These are phyloP conservation scores for Brachypalpus laphriformis DNA, from an alignment of 2,888 invertebrate genomes.

Conservation along the genomic window DNA sequence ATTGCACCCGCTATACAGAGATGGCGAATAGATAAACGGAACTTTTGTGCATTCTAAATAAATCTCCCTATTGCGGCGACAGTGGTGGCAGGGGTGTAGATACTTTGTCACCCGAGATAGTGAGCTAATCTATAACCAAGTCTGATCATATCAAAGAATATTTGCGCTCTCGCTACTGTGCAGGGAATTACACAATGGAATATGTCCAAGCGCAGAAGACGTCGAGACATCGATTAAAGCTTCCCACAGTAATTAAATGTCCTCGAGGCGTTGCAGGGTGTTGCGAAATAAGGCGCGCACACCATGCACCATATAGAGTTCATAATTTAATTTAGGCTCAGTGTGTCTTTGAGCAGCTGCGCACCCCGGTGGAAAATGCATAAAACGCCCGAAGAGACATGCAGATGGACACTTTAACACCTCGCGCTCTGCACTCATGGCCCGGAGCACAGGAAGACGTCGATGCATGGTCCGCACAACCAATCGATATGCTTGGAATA, in stretches of 20 bases:
- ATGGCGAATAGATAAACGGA: constrained; percentile 64
- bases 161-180: constrained; percentile 51
- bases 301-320: constrained; percentile 60
- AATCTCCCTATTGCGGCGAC: constrained; percentile 3
- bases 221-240: constrained; percentile 5
- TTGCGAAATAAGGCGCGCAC: constrained; percentile 55
- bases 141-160: constrained; percentile 48
- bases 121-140: constrained; percentile 63
- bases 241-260: constrained; percentile 72
- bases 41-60: constrained; percentile 54
- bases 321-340: constrained; percentile 71
- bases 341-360: constrained; percentile 50
- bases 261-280: constrained; percentile 60
- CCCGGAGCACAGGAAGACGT: constrained; percentile 55
- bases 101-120: constrained; percentile 57
- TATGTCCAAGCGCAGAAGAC: constrained; percentile 41
- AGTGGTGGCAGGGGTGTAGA: background rate
- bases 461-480: constrained; percentile 29
- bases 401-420: constrained; percentile 68
- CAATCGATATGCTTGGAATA: constrained; percentile 69
- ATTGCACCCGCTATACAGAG: constrained; percentile 67
- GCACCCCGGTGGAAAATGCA: constrained; percentile 46
- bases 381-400: constrained; percentile 58
- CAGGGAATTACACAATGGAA: constrained; percentile 46
- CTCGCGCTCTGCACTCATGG: constrained; percentile 34